Percentiles rank a stretch among this genome's conserved stretches.
Conservation (phyloP, 2,888 invertebrate species). For the Arctia plantaginis region DNA sequence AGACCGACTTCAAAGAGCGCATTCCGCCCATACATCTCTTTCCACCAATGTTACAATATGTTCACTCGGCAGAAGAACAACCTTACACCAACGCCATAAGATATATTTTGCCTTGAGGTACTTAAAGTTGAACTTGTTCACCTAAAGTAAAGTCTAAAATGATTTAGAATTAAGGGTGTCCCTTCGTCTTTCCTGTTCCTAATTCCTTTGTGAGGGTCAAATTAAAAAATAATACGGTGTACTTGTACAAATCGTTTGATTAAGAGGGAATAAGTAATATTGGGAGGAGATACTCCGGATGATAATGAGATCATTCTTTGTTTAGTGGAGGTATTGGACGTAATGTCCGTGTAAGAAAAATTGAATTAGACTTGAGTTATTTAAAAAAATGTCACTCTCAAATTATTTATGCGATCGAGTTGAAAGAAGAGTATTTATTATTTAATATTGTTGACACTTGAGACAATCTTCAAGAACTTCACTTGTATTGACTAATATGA, state of each 20-base stretch:
- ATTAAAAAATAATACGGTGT: slow-evolving; percentile 53
- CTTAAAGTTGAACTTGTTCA: slow-evolving; percentile 8
- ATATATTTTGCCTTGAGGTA: neutral
- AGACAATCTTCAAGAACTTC: too few relatives aligned
- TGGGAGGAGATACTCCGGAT: slow-evolving; percentile 30
- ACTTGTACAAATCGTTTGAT: slow-evolving; percentile 40
- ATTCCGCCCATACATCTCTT: slow-evolving; percentile 44
- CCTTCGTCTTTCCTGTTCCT: slow-evolving; percentile 46
- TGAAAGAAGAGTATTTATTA: too few relatives aligned
- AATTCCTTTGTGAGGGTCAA: slow-evolving; percentile 56
- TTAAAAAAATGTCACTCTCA: neutral
- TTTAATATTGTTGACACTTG: too few relatives aligned
- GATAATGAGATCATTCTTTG: slow-evolving; percentile 35
- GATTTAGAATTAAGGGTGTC: slow-evolving; percentile 59
- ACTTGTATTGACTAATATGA: too few relatives aligned
- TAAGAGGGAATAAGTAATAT: slow-evolving; percentile 41
- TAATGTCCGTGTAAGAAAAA: slow-evolving; percentile 2
- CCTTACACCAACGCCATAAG: slow-evolving; percentile 15
- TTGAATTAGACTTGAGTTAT: neutral
- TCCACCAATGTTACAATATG: slow-evolving; percentile 24
- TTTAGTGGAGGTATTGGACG: neutral
- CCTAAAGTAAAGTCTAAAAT: slow-evolving; percentile 48
- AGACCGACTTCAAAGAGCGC: slow-evolving; percentile 50
- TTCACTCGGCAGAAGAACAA: slow-evolving; percentile 11
- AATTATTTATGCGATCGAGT: neutral